These are phyloP conservation scores for Agrotis exclamationis DNA, from an alignment of 2,888 invertebrate species.

Conservation along the genomic window DNA sequence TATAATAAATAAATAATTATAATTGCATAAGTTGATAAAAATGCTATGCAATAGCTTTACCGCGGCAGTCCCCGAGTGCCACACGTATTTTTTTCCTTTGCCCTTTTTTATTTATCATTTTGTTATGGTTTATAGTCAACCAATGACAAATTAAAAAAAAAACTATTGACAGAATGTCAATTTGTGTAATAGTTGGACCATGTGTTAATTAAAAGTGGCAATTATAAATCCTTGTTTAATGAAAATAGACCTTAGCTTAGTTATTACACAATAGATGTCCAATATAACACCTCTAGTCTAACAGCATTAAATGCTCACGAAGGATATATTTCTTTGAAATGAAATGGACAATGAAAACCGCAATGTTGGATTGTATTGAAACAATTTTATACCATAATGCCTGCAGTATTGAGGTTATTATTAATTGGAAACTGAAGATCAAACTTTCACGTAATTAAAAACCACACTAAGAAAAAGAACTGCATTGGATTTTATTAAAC, in stretches of 20 bases:
- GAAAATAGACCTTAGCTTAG: not conserved
- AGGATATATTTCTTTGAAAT: slow-evolving; percentile 12
- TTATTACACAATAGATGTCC: not conserved
- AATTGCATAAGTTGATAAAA: no score
- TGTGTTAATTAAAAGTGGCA: not conserved
- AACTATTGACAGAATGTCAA: no score
- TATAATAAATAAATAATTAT: no score
- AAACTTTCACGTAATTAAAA: not conserved
- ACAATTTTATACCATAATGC: slow-evolving; percentile 8
- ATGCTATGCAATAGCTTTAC: no score
- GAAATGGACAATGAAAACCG: slow-evolving; percentile 6
- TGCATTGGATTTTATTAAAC: not conserved
- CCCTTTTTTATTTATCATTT: no score
- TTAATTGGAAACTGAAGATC: slow-evolving; percentile 3
- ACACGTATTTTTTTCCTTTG: no score
- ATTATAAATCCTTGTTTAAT: not conserved
- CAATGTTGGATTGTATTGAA: slow-evolving; percentile 8
- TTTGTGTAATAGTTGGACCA: no score
- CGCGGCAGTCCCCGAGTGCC: no score
- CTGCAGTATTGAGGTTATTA: not conserved
- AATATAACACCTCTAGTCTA: not conserved
- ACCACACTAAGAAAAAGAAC: not conserved
- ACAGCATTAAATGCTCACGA: not conserved
- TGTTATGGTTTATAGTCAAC: no score
- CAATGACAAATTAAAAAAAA: no score